Base-by-base conservation (phyloP, 2,113 vertebrate genomes). In the Acrocephalus kingi region DNA sequence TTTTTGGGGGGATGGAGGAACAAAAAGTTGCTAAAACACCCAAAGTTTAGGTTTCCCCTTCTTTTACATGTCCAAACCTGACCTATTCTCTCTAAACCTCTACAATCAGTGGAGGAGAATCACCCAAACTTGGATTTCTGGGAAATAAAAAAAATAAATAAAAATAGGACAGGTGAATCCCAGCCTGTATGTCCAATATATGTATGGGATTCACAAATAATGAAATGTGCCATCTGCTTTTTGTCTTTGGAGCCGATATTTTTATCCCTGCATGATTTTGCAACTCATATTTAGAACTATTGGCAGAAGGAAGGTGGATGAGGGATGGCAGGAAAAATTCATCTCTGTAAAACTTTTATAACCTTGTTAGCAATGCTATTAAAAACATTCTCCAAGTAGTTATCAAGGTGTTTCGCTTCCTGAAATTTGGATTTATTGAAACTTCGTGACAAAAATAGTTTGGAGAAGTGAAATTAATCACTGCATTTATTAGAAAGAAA, bases 221-320 rank as follows among this genome's bases (percentile, higher is more conserved):
- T 71, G 75, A 69, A 83, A 54, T 81, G 55, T 90, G 31, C 84
- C 87, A 71, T 91, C 82, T 88, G 93, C 39, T 91, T 88, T 91
- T 93, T 91, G 46, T 66, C 55, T 58, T 82, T 58, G 52, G 79
- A 22, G 21, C 19, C 8, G 27, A 7, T 81, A 43, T 12, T 91
- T 92, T 66, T 33, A 51, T 39, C 35, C 51, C 6, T 8, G 22
- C 11, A 12, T 2, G 33, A 59, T 71, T 91, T 90, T 15, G 7
- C 37, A 87, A 43, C 55, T 51, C 19, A 16, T 16, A 62, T 27
- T 22, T 75, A 55, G 33, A 67, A 52, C 25, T 54, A 7, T 52
- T 80, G 89, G 56, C 72, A 90, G 79, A 22, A 54, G 24, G 25
- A 74, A 71, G 31, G 46, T 59, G 28, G 21, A 16, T 63, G 45